Evolutionary conservation across 1,140 invertebrate species (phyloP), one percentile per base, ranked within the genome.

Genomic region (Lerema accius): DNA sequence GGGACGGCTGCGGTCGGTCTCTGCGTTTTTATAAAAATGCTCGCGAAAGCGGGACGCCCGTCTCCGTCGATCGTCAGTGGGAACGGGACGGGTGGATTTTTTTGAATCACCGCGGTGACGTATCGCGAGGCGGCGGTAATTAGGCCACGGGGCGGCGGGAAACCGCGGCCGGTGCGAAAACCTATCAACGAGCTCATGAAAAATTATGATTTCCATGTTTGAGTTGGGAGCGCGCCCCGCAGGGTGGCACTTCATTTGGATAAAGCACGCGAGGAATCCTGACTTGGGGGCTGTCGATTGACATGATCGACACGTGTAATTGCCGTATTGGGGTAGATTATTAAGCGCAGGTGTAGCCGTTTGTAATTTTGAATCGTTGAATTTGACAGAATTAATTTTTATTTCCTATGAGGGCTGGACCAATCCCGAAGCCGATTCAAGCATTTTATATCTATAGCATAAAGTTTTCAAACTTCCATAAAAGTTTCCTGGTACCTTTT

Each of bases 21-120:
- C 85, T 87, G 85, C 84, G 86, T 91, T 91, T 91, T 91, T 89
- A 85, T 90, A 91, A 91, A 91, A 91, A 91, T 90, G 65, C 78
- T 68, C 72, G 82, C 58, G 69, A 58, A 78, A 90, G 76, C 71
- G 83, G 79, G 89, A 91, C 79, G 71, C 74, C 62, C 69, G 59
- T n/a, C 67, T 59, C 55, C 43, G n/a, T 39, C 46, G 50, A 55
- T 45, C 58, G 32, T 62, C 35, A 51, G 82, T 78, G 71, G 61
- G 82, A 90, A 68, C 80, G 76, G 80, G 84, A 88, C 76, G 78
- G 80, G 82, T 80, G 83, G 77, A 85, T 87, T 90, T 90, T 90
- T 90, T 90, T 86, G 78, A 87, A 87, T 82, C 78, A 75, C 75
- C 79, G 80, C 74, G 80, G 85, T 90, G 87, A 88, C 85, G 84